Evolutionary conservation across 35 echinoderm and acorn worm genomes (phyloP), one percentile per base, ranked within the genome.

Genomic region (Lytechinus variegatus): DNA sequence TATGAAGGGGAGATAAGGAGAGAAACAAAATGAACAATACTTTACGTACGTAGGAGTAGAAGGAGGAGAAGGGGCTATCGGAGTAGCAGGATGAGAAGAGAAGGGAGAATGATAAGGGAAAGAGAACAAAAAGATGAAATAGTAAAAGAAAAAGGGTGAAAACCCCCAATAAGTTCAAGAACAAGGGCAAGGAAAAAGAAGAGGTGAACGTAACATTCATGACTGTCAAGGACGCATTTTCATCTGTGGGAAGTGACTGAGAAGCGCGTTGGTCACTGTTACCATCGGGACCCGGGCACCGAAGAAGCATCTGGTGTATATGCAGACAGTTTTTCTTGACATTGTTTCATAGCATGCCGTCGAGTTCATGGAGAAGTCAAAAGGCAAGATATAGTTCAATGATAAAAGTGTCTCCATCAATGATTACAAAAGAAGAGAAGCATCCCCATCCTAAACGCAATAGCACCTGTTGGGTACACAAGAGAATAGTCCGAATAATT

Each of bases 321-420:
- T 60, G 16, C 57, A 24, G 1, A 79, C 66, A 16, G 66, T 79
- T 90, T 44, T 54, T 90, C 88, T 90, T 90, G 88, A 90, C 88
- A 90, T 54, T 52, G 12, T 90, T 90, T 90, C 88, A 8, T 90
- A 90, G 88, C 88, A 33, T 90, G 88, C 14, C 28, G 28, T 44
- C 88, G 88, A 21, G 88, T 90, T 90, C 88, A 90, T 21, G 88
- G 88, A 54, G 88, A 90, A 90, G 88, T 90, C 88, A 90, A 90
- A 90, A 90, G 88, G 88, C 88, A 90, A 90, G 88, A 90, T 54
- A 52, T 21, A 90, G 88, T 90, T 90, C 87, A 90, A 10, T 90
- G 29, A 90, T 79, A 79, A 79, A 79, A 79, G 66, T 79, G 66
- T 79, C 66, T 79, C 66, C 66, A 79, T 79, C 66, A 16, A 16